These are phyloP conservation scores for Neolamprologus variostigma DNA, from an alignment of 2,113 vertebrate genomes.

Conservation along the genomic window DNA sequence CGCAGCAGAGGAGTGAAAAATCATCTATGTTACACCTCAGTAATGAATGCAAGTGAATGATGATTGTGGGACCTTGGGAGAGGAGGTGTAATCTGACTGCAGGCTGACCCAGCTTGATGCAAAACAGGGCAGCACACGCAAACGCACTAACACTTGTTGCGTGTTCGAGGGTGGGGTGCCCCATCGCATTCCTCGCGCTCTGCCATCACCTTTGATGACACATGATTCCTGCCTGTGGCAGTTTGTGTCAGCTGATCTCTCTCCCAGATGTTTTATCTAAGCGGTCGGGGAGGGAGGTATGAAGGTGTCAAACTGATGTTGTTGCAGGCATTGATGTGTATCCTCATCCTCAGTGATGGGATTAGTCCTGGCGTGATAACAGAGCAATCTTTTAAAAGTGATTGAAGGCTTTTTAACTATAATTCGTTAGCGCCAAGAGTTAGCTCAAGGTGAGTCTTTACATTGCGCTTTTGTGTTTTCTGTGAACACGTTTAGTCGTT, in stretches of 20 bases:
- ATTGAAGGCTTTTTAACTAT: neutral
- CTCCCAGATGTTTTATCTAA: conserved; percentile 46
- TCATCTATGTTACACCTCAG: neutral
- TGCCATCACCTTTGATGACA: conserved; percentile 40
- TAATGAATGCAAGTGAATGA: conserved; percentile 33
- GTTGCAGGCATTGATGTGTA: neutral
- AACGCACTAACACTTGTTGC: neutral
- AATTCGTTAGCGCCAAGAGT: neutral
- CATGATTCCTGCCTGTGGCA: neutral
- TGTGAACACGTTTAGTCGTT: neutral
- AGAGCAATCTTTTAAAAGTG: neutral
- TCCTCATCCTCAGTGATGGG: neutral
- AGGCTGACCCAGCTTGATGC: conserved; percentile 18
- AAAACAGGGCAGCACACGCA: conserved; percentile 4
- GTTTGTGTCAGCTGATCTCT: conserved; percentile 31
- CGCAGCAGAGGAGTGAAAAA: conserved; percentile 13
- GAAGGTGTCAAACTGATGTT: neutral
- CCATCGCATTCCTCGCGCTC: conserved; percentile 23
- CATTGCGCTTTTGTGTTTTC: neutral
- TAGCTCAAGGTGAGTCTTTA: neutral
- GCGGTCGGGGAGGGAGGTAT: neutral
- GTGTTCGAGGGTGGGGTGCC: neutral
- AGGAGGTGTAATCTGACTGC: conserved; percentile 1
- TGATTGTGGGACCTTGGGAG: conserved; percentile 15
- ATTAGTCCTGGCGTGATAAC: neutral